Conservation (phyloP, 2,797 vertebrate species). For the Pristis pectinata region DNA sequence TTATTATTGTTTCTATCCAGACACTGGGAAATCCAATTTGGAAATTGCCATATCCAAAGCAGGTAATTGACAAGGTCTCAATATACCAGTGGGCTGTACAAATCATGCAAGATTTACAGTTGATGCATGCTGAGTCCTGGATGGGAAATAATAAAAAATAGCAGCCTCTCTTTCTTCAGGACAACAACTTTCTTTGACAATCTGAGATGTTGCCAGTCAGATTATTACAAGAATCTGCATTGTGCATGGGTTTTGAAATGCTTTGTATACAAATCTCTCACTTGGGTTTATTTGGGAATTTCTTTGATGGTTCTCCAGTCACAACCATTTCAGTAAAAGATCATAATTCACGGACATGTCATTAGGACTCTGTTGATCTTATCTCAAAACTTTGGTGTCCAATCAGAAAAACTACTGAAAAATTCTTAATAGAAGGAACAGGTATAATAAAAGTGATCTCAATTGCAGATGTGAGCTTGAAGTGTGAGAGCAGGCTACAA, state of each 20-base stretch:
- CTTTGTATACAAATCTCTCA: background rate
- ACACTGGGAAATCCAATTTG: slow-evolving; percentile 25
- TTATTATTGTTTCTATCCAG: background rate
- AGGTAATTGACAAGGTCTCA: background rate
- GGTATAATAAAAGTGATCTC: background rate
- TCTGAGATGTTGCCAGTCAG: too few relatives aligned
- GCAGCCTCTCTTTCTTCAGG: background rate
- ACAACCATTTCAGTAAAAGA: background rate
- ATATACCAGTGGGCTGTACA: background rate
- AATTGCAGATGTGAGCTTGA: background rate
- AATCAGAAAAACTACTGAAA: background rate
- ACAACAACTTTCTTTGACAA: background rate
- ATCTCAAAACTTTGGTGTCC: background rate
- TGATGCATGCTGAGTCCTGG: background rate
- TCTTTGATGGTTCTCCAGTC: background rate
- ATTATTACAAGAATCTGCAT: background rate
- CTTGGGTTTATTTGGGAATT: background rate
- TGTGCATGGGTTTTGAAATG: background rate
- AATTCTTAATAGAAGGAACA: background rate
- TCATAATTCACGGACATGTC: background rate
- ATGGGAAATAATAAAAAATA: background rate
- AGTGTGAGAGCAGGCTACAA: background rate
- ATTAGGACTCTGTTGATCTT: background rate
- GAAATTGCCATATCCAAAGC: background rate
- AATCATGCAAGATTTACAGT: slow-evolving; percentile 4